A percentile compares a stretch with the other conserved stretches of the same genome.
phyloP scores from a whole-genome alignment of 2,797 vertebrate genomes.

The Catostomus latipinnis region DNA sequence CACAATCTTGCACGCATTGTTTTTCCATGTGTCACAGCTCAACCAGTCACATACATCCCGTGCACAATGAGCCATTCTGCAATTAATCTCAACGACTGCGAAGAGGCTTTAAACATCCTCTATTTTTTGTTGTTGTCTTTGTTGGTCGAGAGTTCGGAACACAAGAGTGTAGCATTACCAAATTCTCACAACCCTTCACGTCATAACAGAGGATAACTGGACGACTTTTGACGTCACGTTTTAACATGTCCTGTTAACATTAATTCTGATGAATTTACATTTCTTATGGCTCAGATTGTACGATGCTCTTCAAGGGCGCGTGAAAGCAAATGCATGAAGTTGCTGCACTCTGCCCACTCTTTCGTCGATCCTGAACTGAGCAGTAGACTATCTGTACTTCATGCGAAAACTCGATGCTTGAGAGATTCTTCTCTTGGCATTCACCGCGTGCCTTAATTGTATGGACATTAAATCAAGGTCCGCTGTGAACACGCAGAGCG shows the following conservation, averaged over 20 bases:
- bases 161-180: background rate
- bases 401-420: constrained; percentile 36
- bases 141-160: background rate
- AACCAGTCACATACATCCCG: background rate
- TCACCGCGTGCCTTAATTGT: constrained; percentile 95
- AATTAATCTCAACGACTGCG: background rate
- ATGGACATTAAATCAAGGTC: constrained; percentile 99
- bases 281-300: background rate
- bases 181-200: background rate
- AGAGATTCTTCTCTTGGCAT: constrained; percentile 85
- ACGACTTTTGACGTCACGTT: background rate
- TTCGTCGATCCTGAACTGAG: no score
- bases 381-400: background rate
- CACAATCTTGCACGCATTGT: no score
- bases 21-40: background rate
- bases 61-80: background rate
- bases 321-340: background rate
- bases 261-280: background rate
- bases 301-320: background rate
- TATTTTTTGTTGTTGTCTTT: background rate
- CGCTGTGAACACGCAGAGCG: constrained; percentile 95
- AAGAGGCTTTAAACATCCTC: background rate
- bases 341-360: no score
- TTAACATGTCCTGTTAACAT: background rate
- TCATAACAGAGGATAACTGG: background rate